Conservation (phyloP, 2,888 invertebrate species). For the Alsophila aescularia region DNA sequence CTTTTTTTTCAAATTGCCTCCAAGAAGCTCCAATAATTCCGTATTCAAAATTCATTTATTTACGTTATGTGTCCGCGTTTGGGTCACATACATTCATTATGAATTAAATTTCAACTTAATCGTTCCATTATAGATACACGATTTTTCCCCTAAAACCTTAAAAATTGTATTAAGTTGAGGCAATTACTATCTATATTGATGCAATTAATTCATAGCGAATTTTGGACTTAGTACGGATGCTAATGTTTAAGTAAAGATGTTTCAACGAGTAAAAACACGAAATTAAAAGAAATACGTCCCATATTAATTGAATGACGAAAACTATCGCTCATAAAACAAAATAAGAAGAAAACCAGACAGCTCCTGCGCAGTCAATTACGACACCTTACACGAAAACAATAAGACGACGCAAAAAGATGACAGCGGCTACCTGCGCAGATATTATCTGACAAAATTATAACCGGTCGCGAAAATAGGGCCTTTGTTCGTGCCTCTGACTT, state of each 20-base stretch:
- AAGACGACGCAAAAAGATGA: constrained; percentile 55
- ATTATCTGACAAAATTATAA: constrained; percentile 73
- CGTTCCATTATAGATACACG: too few species aligned
- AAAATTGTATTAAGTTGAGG: too few species aligned
- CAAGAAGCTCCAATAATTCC: too few species aligned
- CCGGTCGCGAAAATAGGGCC: constrained; percentile 56
- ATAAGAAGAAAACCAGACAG: constrained; percentile 18
- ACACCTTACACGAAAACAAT: constrained; percentile 38
- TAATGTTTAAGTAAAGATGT: not conserved
- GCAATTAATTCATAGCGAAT: not conserved
- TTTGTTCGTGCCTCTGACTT: constrained; percentile 58
- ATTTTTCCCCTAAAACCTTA: too few species aligned
- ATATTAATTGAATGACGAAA: constrained; percentile 18
- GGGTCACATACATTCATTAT: too few species aligned
- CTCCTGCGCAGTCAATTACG: constrained; percentile 35
- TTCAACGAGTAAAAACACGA: not conserved
- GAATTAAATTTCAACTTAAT: too few species aligned
- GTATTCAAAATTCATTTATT: too few species aligned
- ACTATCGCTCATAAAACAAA: constrained; percentile 30
- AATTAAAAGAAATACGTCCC: not conserved
- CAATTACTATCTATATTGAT: too few species aligned
- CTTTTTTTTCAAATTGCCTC: too few species aligned
- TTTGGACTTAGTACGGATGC: not conserved
- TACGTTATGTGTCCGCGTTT: too few species aligned
- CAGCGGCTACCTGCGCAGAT: constrained; percentile 59